Evolutionary conservation across 2,888 invertebrate species (phyloP).

Genomic region (Chloroclysta siterata): DNA sequence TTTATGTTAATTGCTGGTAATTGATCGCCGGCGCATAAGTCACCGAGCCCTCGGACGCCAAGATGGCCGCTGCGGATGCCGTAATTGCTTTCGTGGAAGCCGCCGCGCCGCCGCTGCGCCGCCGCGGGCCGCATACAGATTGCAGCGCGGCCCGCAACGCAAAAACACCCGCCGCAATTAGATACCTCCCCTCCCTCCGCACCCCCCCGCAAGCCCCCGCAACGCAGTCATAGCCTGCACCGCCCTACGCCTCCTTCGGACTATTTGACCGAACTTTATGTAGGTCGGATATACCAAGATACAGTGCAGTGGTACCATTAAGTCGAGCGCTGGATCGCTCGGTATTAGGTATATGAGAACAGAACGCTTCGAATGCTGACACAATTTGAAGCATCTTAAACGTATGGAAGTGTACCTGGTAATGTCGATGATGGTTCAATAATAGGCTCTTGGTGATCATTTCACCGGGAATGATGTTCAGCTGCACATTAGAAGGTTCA

Average conservation of each 20-base stretch:
- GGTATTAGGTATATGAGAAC: no score
- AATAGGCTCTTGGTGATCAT: no score
- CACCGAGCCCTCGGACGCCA: constrained; percentile 52
- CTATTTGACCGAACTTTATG: constrained; percentile 16
- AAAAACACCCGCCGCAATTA: constrained; percentile 69
- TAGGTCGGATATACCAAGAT: neutral
- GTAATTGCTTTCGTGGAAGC: constrained; percentile 80
- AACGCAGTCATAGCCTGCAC: constrained; percentile 17
- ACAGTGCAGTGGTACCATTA: neutral
- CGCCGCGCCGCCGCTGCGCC: constrained; percentile 31
- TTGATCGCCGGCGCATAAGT: constrained; percentile 57
- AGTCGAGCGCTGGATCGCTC: neutral
- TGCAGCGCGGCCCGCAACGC: constrained; percentile 60
- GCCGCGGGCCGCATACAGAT: constrained; percentile 65
- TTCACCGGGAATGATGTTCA: no score
- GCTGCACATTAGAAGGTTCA: no score
- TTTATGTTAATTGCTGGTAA: constrained; percentile 70
- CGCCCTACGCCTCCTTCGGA: constrained; percentile 30
- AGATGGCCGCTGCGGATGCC: constrained; percentile 80
- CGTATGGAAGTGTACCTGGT: no score
- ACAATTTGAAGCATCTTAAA: neutral
- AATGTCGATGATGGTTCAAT: no score
- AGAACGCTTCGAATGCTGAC: constrained; percentile 1
- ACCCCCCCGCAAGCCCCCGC: constrained; percentile 9
- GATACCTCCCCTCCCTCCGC: constrained; percentile 41